phyloP scores from a whole-genome alignment of 2,113 vertebrate genomes.

The Tychaedon coryphoeus region DNA sequence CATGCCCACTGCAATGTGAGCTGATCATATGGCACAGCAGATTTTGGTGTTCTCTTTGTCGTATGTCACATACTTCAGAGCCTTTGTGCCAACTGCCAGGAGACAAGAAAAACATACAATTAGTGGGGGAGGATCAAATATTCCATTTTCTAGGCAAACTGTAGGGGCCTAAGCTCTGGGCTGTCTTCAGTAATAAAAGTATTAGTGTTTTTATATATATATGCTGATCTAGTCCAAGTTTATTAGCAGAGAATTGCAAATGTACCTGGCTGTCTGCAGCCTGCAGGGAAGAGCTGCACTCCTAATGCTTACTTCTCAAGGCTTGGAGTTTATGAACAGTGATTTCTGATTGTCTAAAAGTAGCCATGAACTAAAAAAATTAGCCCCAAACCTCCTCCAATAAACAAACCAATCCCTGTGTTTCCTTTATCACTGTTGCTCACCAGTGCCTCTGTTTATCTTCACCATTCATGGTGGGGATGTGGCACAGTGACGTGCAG shows the following conservation, averaged over 20 bases:
- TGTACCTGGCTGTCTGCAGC: neutral
- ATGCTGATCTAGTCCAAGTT: neutral
- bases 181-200: neutral
- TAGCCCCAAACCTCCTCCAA: neutral
- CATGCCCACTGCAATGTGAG: neutral
- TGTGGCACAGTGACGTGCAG: fast-evolving
- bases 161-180: neutral
- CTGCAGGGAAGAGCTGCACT: neutral
- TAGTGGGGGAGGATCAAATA: neutral
- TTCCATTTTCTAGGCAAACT: slow-evolving; percentile 11
- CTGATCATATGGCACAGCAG: slow-evolving; percentile 24
- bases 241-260: neutral
- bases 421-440: neutral
- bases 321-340: neutral
- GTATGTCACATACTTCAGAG: neutral
- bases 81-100: neutral
- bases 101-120: neutral
- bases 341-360: neutral
- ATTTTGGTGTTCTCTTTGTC: slow-evolving; percentile 24
- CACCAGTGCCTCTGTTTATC: neutral
- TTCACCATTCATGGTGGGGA: neutral
- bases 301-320: neutral
- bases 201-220: neutral
- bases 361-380: neutral
- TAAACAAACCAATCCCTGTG: neutral